Conservation (phyloP, 2,113 vertebrate species). For the Engraulis encrasicolus region DNA sequence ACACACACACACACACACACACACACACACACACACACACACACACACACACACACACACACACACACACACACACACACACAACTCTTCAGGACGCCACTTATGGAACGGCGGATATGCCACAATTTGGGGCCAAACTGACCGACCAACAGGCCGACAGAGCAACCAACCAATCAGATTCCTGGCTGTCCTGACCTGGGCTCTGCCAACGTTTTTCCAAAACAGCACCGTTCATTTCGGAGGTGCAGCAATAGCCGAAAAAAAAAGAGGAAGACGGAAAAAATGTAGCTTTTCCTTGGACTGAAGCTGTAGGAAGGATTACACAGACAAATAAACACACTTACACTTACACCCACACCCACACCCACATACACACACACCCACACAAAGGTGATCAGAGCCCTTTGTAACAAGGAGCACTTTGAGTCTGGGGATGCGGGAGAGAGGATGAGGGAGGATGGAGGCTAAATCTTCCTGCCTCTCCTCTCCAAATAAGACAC, state of each 20-base stretch:
- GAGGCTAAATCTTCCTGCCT: neutral
- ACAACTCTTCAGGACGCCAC: conserved; percentile 20
- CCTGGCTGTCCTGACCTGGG: neutral
- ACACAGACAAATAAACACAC: neutral
- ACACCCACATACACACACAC: neutral
- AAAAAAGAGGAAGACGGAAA: conserved; percentile 25
- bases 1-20: conserved; percentile 12
- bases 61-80: conserved; percentile 1
- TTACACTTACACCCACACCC: neutral
- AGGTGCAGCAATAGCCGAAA: neutral
- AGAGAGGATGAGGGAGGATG: neutral
- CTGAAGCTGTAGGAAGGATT: neutral
- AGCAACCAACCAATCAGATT: too few species aligned
- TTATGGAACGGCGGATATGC: conserved; percentile 36
- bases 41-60: conserved; percentile 17
- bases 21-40: conserved; percentile 14
- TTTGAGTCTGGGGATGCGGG: too few species aligned
- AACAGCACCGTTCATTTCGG: conserved; percentile 26
- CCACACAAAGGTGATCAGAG: too few species aligned
- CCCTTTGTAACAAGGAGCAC: too few species aligned
- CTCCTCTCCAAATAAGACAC: neutral
- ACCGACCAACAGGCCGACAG: too few species aligned
- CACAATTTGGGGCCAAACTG: conserved; percentile 14
- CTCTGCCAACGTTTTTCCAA: conserved; percentile 24
- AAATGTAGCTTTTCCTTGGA: conserved; percentile 18